Conservation (phyloP, 2,888 invertebrate species). For the Dynastes grantii region DNA sequence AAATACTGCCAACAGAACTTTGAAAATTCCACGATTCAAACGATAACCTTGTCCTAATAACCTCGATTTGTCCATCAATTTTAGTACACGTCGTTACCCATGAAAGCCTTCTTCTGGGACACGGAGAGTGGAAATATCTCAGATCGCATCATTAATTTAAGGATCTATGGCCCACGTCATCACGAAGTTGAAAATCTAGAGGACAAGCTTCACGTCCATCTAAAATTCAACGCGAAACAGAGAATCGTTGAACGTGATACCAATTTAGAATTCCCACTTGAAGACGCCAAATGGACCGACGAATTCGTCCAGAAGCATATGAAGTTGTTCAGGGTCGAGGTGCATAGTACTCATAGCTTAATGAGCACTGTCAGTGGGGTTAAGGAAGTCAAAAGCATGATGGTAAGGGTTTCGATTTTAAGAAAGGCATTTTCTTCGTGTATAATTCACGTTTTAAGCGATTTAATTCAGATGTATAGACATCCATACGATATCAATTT, state of each 20-base stretch:
- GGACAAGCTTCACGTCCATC: background rate
- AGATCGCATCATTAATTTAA: background rate
- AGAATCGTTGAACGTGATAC: background rate
- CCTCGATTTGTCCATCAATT: background rate
- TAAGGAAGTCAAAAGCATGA: background rate
- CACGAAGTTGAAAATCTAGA: background rate
- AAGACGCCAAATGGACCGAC: slow-evolving; percentile 9
- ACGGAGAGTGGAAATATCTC: background rate
- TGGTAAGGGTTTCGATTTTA: slow-evolving; percentile 12
- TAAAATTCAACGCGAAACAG: background rate
- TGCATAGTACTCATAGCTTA: background rate
- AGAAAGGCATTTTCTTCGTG: too few species aligned
- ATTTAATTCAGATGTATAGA: too few species aligned
- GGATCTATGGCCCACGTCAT: background rate
- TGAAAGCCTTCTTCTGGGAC: slow-evolving; percentile 29
- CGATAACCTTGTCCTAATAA: too few species aligned
- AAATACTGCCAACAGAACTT: background rate
- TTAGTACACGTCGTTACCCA: slow-evolving; percentile 17
- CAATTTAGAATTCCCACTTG: background rate
- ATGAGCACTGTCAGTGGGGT: slow-evolving; percentile 6
- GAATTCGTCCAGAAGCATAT: slow-evolving; percentile 15
- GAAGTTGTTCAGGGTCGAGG: slow-evolving; percentile 38
- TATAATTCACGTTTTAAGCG: too few species aligned
- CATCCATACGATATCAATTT: too few species aligned
- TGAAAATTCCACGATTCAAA: too few species aligned